Conservation (phyloP, 2,113 vertebrate genomes). For the Panthera uncia region DNA sequence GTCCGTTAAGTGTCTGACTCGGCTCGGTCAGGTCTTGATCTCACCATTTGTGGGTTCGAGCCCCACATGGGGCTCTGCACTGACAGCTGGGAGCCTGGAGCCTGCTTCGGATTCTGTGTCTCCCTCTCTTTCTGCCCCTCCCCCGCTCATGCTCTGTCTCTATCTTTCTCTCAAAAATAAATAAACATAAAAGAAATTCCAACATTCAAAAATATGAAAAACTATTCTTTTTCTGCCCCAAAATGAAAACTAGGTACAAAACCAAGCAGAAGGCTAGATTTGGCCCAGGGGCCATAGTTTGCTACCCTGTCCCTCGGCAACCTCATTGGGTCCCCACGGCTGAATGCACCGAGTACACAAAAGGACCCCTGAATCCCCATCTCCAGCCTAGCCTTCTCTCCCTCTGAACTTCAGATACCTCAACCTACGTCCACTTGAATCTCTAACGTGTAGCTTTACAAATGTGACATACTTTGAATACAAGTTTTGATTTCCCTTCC, state of each 20-base stretch:
- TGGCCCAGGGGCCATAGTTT: rapidly evolving
- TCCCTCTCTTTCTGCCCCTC: too few species aligned
- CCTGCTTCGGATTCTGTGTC: too few species aligned
- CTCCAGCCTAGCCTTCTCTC: neutral
- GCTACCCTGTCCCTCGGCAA: neutral
- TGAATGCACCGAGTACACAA: neutral
- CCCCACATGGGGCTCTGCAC: too few species aligned
- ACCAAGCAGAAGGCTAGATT: neutral
- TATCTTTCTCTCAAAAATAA: too few species aligned
- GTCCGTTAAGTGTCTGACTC: too few species aligned
- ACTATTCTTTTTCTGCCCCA: neutral
- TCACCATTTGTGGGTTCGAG: too few species aligned
- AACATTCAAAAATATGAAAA: neutral
- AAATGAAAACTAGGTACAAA: neutral
- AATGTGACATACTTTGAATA: neutral
- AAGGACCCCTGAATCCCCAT: neutral
- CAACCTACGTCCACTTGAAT: neutral
- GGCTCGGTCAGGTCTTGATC: too few species aligned
- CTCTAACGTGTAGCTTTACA: neutral
- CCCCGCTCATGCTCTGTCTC: too few species aligned
- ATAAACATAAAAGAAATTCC: neutral
- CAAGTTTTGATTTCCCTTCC: neutral
- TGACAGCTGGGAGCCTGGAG: too few species aligned
- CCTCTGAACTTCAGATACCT: neutral
- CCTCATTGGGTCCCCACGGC: rapidly evolving